A percentile compares a stretch with the other conserved stretches of the same genome.
phyloP scores from a whole-genome alignment of 1,140 invertebrate species.

The Littorina saxatilis region DNA sequence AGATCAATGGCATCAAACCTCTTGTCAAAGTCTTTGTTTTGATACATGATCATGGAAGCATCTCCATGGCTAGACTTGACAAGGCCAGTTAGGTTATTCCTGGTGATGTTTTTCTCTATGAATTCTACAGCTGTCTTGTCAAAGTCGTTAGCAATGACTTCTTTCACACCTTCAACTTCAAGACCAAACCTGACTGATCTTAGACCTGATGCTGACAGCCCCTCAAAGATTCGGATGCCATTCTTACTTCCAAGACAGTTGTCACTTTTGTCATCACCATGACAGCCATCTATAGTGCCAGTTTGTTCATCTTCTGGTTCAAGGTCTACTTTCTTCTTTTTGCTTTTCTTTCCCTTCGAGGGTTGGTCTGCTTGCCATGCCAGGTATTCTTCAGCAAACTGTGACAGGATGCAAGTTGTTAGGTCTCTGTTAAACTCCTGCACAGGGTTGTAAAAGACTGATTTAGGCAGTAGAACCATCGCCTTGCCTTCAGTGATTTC shows the following conservation, averaged over 20 bases:
- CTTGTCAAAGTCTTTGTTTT: slow-evolving; percentile 81
- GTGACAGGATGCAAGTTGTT: slow-evolving; percentile 80
- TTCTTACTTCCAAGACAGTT: slow-evolving; percentile 31
- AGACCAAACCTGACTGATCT: slow-evolving; percentile 97
- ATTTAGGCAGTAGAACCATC: slow-evolving; percentile 80
- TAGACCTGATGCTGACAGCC: slow-evolving; percentile 95
- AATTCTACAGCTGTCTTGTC: slow-evolving; percentile 90
- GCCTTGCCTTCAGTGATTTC: slow-evolving; percentile 84
- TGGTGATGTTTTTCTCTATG: slow-evolving; percentile 88
- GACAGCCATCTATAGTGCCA: neutral
- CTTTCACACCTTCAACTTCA: slow-evolving; percentile 89
- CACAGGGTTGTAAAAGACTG: slow-evolving; percentile 97
- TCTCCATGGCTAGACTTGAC: slow-evolving; percentile 79
- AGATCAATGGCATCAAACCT: slow-evolving; percentile 94
- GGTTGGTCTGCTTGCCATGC: neutral
- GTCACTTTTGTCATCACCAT: neutral
- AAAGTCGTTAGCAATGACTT: slow-evolving; percentile 96
- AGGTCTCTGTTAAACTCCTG: slow-evolving; percentile 98
- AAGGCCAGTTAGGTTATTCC: slow-evolving; percentile 87
- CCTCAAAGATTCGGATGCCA: slow-evolving; percentile 86
- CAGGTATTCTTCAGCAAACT: slow-evolving; percentile 56
- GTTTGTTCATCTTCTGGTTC: neutral
- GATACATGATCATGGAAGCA: slow-evolving; percentile 77
- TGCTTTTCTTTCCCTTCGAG: neutral
- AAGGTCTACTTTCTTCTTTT: slow-evolving; percentile 19